Base-by-base conservation (phyloP, 2,888 invertebrate species). In the Meliscaeva auricollis region DNA sequence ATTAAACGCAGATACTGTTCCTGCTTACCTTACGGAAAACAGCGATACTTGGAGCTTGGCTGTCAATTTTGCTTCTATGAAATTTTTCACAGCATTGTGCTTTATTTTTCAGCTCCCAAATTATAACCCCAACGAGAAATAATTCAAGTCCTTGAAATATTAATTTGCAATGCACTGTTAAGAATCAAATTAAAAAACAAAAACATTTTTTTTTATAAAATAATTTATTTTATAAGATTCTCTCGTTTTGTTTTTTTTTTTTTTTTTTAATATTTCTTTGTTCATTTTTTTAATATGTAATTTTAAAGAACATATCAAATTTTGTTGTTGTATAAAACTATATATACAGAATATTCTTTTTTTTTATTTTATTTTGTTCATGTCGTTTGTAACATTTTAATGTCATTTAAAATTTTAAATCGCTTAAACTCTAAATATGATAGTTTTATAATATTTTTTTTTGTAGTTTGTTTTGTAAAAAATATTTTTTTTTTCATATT, bases 171-270 rank as follows among this genome's bases (percentile, higher is more conserved):
- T n/a, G n/a, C n/a, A n/a, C 35, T 9, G 9, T 38, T 8, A 8
- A 38, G 2, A 38, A 38, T 11, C 20, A 48, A 48, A 44, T 3
- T 2, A 38, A 46, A 26, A 46, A 46, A 64, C 6, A 41, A n/a
- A 13, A 11, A 17, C 2, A 0, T 6, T 1, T 11, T 22, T 54
- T 73, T 76, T 80, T 80, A 85, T 73, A 85, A 85, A 85, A 85
- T 85, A 80, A 85, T 85, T 85, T 80, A 85, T 85, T 83, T 84
- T 69, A 54, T 70, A 68, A 79, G 78, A 79, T 70, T 79, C 62
- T 74, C 52, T 78, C 38, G 41, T 46, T 69, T 52, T 60, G 44
- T 60, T 46, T 76, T 46, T 80, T 77, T 52, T 30, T 15, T 46
- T 17, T 17, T 41, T 32, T 64, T 74, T 72, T 4, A 64, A 70